Evolutionary conservation across 53 echinoderm and acorn worm species (phyloP).

Genomic region (Patiria pectinifera): DNA sequence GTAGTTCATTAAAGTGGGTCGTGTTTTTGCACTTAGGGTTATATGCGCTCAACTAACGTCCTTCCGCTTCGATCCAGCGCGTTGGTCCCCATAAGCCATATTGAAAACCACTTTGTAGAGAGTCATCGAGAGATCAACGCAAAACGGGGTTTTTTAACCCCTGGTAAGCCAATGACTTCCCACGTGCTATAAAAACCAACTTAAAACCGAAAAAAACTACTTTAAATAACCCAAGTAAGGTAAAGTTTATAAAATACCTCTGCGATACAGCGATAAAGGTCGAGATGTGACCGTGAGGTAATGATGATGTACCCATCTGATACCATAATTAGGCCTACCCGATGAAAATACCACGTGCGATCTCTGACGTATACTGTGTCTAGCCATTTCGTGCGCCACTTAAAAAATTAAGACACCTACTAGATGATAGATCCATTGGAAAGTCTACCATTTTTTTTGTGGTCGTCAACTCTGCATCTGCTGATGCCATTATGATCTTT

Average conservation of each 20-base stretch:
- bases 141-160: background rate
- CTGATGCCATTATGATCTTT: background rate
- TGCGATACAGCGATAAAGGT: background rate
- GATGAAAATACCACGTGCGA: background rate
- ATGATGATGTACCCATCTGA: background rate
- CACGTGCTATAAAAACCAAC: background rate
- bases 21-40: background rate
- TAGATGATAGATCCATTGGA: background rate
- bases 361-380: background rate
- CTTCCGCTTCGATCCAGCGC: background rate
- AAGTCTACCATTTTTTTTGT: background rate
- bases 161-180: background rate
- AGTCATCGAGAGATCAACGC: background rate
- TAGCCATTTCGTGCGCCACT: background rate
- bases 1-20: slow-evolving; percentile 23
- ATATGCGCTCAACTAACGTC: background rate
- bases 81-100: background rate
- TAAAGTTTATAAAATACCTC: background rate
- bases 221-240: background rate
- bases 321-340: background rate
- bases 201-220: background rate
- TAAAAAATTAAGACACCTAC: background rate
- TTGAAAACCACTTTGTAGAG: background rate
- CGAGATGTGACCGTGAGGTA: background rate
- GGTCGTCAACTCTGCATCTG: background rate